A percentile compares a stretch with the other conserved stretches of the same genome.
These are phyloP conservation scores for Thamnophis elegans DNA, from an alignment of 2,797 vertebrate genomes.

Conservation along the genomic window DNA sequence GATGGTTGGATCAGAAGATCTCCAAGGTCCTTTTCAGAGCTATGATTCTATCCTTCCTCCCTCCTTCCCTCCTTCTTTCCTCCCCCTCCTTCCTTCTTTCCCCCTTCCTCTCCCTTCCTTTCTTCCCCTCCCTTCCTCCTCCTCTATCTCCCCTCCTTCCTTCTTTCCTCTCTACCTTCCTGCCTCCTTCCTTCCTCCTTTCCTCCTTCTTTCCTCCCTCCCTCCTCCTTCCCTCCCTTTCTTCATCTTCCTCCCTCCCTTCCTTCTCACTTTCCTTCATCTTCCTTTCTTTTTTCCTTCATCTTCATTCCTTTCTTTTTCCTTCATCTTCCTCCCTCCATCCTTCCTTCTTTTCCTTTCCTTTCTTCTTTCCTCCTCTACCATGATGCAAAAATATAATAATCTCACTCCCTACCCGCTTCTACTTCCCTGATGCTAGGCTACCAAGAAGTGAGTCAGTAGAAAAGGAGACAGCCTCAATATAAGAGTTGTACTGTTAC, in stretches of 20 bases:
- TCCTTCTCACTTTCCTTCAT: not conserved
- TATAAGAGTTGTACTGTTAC: not conserved
- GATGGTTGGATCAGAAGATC: not conserved
- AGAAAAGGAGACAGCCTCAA: not conserved
- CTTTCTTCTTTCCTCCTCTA: too few relatives aligned
- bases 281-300: rapidly evolving
- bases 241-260: too few relatives aligned
- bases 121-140: too few relatives aligned
- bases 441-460: not conserved
- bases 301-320: too few relatives aligned
- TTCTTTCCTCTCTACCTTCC: rapidly evolving
- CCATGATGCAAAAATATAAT: not conserved
- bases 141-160: not conserved
- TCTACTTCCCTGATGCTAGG: not conserved
- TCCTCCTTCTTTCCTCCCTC: too few relatives aligned
- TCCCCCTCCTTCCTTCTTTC: too few relatives aligned
- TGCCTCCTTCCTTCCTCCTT: too few relatives aligned
- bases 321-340: too few relatives aligned
- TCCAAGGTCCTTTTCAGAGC: not conserved
- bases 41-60: not conserved
- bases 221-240: too few relatives aligned
- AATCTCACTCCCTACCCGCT: not conserved
- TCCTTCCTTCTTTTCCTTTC: too few relatives aligned
- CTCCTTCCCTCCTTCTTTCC: not conserved
- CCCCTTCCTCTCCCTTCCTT: too few relatives aligned